Conservation (phyloP, 2,113 vertebrate species). For the Centrocercus urophasianus region DNA sequence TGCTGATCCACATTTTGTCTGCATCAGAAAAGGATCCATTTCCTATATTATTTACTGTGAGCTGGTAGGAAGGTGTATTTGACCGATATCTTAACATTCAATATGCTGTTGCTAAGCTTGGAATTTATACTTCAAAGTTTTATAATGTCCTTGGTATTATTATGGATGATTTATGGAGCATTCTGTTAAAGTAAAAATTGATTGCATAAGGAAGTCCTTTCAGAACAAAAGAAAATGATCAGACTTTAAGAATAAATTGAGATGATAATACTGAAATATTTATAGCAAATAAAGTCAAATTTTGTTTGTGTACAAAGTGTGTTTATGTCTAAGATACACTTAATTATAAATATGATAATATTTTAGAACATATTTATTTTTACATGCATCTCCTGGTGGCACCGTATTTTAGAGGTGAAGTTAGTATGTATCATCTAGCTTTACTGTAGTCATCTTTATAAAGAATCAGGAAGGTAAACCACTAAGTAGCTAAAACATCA, state of each 20-base stretch:
- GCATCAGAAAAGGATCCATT: neutral
- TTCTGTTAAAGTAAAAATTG: constrained; percentile 51
- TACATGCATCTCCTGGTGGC: neutral
- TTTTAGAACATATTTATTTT: neutral
- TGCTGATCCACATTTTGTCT: neutral
- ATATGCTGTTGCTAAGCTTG: constrained; percentile 28
- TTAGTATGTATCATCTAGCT: neutral
- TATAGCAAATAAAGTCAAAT: neutral
- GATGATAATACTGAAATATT: neutral
- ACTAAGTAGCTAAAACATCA: constrained; percentile 2
- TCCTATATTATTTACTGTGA: constrained; percentile 61
- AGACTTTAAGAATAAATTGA: constrained; percentile 15
- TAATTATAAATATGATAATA: neutral
- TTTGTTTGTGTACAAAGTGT: neutral
- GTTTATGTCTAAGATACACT: neutral
- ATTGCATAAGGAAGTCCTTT: constrained; percentile 41
- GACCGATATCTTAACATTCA: constrained; percentile 42
- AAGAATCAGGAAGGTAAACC: neutral
- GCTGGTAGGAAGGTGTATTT: constrained; percentile 45
- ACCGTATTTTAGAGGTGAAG: neutral
- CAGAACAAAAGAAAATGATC: constrained; percentile 50
- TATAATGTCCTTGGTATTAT: constrained; percentile 55
- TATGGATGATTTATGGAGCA: constrained; percentile 44
- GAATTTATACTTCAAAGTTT: constrained; percentile 60
- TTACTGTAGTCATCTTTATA: neutral